Evolutionary conservation across 1,140 invertebrate genomes (phyloP).

Genomic region (Drosophila ironensis): DNA sequence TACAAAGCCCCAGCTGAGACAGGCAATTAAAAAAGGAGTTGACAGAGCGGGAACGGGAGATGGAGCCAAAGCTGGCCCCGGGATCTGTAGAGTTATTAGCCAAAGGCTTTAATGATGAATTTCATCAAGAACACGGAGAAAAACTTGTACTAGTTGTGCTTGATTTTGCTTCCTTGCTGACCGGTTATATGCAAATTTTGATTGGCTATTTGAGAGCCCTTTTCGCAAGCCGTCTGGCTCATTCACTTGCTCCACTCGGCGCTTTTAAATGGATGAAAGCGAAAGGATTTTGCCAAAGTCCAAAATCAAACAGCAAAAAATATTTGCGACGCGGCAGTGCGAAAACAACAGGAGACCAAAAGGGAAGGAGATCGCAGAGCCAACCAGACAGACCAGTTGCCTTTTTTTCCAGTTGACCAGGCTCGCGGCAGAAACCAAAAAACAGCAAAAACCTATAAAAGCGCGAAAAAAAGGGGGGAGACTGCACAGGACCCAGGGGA

Average conservation of each 20-base stretch:
- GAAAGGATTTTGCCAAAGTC: constrained; percentile 79
- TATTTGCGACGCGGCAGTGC: constrained; percentile 53
- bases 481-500: neutral
- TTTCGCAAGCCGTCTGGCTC: constrained; percentile 58
- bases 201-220: constrained; percentile 39
- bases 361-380: constrained; percentile 9
- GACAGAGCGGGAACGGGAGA: neutral
- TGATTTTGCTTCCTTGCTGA: neutral
- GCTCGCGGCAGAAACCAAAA: constrained; percentile 35
- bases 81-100: constrained; percentile 7
- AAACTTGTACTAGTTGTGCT: neutral
- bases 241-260: constrained; percentile 28
- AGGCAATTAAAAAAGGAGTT: constrained; percentile 61
- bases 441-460: neutral
- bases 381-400: constrained; percentile 41
- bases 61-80: neutral
- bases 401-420: constrained; percentile 78
- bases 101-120: neutral
- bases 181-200: constrained; percentile 42
- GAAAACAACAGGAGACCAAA: constrained; percentile 23
- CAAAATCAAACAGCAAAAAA: constrained; percentile 75
- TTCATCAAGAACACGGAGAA: neutral
- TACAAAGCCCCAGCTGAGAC: constrained; percentile 45
- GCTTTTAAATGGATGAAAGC: constrained; percentile 79
- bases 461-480: constrained; percentile 23